Evolutionary conservation across 2,797 vertebrate species (phyloP), one percentile per base, ranked within the genome.

Genomic region (Spondyliosoma cantharus): DNA sequence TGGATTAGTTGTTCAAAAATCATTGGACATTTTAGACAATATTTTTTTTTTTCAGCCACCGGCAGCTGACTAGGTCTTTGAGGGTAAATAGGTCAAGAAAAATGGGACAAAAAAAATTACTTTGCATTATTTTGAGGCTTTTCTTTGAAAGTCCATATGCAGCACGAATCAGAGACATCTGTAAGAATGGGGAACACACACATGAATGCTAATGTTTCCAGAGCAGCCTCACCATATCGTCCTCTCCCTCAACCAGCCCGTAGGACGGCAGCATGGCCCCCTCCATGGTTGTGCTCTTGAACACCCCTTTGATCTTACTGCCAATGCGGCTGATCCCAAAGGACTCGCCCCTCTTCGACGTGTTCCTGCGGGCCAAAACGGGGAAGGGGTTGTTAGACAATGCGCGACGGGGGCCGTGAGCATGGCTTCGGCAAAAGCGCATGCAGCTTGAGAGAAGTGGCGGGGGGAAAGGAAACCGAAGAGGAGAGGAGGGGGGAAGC

Each of bases 261-360:
- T 96, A 95, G 70, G 94, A 97, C 12, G 97, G 97, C 86, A 98
- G 90, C 95, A 98, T 96, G 74, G 97, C 97, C 54, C 97, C 97
- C 88, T 98, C 97, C 97, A 98, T 96, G 17, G 97, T 97, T 24
- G 97, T 97, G 86, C 97, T 98, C 92, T 97, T 98, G 92, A 98
- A 98, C 5, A 98, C 97, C 8, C 97, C 97, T 94, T 98, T 98
- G 86, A 98, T 97, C 94, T 97, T 98, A 85, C 96, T 98, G 84
- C 97, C 97, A 84, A 98, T 97, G 93, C 94, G 96, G 92, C 97
- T 96, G 93, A 98, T 98, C 83, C 96, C 97, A 82, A 97, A 98
- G 3, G 97, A 96, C 90, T 98, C 97, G 80, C 97, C 97, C 90
- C 96, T 96, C 91, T 97, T 98, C 70, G 96, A 96, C 17, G 96